Conservation (phyloP, 2,888 invertebrate species). For the Aphrophora alni region DNA sequence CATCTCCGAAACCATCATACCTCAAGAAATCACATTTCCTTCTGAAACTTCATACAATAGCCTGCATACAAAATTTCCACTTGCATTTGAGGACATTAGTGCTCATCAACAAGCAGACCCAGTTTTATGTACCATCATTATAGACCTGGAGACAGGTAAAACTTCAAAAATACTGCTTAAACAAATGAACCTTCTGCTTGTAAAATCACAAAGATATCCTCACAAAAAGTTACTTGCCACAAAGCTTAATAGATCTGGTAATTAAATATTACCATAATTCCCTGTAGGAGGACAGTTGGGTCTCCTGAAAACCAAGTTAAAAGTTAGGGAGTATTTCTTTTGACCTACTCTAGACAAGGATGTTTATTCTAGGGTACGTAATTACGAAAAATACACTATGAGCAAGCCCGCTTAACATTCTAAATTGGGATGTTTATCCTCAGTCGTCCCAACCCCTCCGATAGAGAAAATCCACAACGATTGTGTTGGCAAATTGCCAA, state of each 20-base stretch:
- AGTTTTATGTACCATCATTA: neutral
- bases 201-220: neutral
- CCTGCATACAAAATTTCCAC: neutral
- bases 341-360: conserved; percentile 15
- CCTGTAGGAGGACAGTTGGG: conserved; percentile 10
- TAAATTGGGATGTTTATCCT: neutral
- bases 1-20: too few species aligned
- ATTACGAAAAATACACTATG: conserved; percentile 2
- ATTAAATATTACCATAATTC: conserved; percentile 18
- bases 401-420: conserved; percentile 27
- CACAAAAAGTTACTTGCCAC: conserved; percentile 8
- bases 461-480: too few species aligned
- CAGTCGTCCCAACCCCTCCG: neutral
- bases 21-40: too few species aligned
- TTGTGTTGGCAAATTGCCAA: conserved; percentile 14
- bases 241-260: too few species aligned
- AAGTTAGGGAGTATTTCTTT: too few species aligned
- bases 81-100: neutral
- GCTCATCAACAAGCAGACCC: neutral
- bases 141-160: neutral
- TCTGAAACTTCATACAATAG: neutral
- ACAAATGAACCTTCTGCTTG: neutral
- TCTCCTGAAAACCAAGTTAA: too few species aligned
- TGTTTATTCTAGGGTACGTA: neutral
- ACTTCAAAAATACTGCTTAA: neutral